phyloP scores from a whole-genome alignment of 2,888 invertebrate species.

The Machimus rusticus region DNA sequence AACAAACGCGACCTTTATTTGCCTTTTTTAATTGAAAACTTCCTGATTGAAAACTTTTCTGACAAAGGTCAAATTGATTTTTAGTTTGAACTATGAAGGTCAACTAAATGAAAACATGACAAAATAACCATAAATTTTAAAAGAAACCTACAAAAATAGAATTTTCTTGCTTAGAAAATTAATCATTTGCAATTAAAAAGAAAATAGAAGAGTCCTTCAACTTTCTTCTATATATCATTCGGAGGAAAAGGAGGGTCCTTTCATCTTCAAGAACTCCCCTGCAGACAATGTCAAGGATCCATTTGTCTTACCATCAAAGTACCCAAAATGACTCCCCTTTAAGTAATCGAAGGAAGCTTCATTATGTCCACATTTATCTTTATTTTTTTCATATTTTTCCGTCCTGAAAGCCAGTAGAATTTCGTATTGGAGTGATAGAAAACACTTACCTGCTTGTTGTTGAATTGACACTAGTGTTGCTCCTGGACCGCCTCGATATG shows the following conservation, averaged over 20 bases:
- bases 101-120: background rate
- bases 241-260: background rate
- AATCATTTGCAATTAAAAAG: background rate
- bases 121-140: background rate
- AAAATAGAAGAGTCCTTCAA: background rate
- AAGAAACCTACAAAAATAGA: background rate
- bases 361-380: background rate
- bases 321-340: background rate
- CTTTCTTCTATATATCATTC: background rate
- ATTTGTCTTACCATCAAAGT: background rate
- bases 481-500: constrained; percentile 82
- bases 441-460: constrained; percentile 77
- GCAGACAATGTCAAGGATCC: background rate
- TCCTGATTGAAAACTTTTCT: background rate
- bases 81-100: background rate
- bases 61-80: background rate
- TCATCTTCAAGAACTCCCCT: background rate
- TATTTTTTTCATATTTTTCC: background rate
- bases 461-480: constrained; percentile 88
- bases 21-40: background rate
- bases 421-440: background rate
- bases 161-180: background rate
- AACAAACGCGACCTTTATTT: background rate
- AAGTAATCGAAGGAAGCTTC: background rate
- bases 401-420: background rate